Evolutionary conservation across 2,797 vertebrate species (phyloP).

Genomic region (Vireo griseus): DNA sequence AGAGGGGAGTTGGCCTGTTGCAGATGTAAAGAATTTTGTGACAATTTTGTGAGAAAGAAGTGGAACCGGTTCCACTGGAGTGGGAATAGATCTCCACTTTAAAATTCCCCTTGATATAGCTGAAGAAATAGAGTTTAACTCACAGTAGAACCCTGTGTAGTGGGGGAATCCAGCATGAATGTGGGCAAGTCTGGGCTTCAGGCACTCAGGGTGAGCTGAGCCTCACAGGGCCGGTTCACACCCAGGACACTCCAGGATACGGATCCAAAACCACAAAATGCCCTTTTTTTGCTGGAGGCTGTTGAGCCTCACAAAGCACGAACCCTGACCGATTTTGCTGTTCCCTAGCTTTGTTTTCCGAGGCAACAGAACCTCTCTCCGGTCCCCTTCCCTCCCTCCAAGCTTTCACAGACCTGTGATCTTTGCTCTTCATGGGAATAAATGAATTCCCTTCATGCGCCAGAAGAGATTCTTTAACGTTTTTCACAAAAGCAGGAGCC

Average conservation of each 20-base stretch:
- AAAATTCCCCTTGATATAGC: background rate
- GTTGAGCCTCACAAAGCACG: background rate
- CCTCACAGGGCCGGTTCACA: background rate
- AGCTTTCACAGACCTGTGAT: background rate
- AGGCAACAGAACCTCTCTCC: background rate
- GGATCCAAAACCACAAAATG: background rate
- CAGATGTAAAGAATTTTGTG: background rate
- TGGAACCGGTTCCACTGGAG: background rate
- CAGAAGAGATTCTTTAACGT: slow-evolving; percentile 5
- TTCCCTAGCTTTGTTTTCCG: background rate
- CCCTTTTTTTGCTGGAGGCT: background rate
- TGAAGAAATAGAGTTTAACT: background rate
- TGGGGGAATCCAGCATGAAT: background rate
- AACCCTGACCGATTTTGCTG: background rate
- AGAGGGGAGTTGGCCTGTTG: background rate
- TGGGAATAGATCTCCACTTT: background rate
- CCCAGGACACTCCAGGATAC: background rate
- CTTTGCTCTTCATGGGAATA: background rate
- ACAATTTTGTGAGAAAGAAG: background rate
- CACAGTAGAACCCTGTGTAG: background rate
- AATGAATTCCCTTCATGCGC: background rate
- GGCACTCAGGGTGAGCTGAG: background rate
- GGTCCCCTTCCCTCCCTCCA: background rate
- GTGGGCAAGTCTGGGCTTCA: background rate
- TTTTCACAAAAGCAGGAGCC: slow-evolving; percentile 5